phyloP scores from a whole-genome alignment of 2,113 vertebrate species.

The Bostrychus sinensis region DNA sequence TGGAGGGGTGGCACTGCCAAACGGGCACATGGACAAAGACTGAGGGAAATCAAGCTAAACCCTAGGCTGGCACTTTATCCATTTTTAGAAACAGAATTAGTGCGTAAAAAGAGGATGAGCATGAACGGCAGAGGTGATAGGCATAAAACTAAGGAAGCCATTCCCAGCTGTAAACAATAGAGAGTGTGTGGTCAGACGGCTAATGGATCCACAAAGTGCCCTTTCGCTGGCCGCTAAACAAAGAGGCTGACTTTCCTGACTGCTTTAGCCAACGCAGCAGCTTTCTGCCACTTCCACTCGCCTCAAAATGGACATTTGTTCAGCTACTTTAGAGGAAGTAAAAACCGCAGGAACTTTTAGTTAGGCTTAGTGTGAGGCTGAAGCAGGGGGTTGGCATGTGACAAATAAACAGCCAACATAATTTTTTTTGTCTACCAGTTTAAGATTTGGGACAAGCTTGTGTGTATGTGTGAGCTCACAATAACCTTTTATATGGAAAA shows the following conservation, averaged over 20 bases:
- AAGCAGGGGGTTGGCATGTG: conserved; percentile 13
- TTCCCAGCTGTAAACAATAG: conserved; percentile 9
- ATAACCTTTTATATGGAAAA: too few species aligned
- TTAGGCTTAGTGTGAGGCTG: conserved; percentile 21
- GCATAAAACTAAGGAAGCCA: conserved; percentile 5
- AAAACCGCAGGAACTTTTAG: conserved; percentile 24
- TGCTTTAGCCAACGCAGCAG: conserved; percentile 22
- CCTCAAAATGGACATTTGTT: conserved; percentile 34
- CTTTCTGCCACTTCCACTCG: conserved; percentile 18
- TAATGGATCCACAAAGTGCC: conserved; percentile 18
- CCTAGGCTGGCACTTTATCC: conserved; percentile 41
- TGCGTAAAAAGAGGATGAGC: conserved; percentile 2
- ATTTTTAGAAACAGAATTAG: conserved; percentile 37
- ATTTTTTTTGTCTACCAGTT: conserved; percentile 2
- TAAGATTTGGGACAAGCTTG: too few species aligned
- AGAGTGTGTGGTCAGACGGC: conserved; percentile 5
- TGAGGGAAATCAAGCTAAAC: conserved; percentile 21
- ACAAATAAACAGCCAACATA: conserved; percentile 39
- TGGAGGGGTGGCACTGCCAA: conserved; percentile 54
- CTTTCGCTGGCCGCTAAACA: conserved; percentile 34
- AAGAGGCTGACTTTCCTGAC: conserved; percentile 36
- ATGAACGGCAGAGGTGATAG: background rate
- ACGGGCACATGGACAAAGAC: conserved; percentile 45
- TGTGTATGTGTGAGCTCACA: too few species aligned
- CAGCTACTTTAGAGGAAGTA: conserved; percentile 32